Conservation (phyloP, 2,797 vertebrate genomes). For the Anomalospiza imberbis region DNA sequence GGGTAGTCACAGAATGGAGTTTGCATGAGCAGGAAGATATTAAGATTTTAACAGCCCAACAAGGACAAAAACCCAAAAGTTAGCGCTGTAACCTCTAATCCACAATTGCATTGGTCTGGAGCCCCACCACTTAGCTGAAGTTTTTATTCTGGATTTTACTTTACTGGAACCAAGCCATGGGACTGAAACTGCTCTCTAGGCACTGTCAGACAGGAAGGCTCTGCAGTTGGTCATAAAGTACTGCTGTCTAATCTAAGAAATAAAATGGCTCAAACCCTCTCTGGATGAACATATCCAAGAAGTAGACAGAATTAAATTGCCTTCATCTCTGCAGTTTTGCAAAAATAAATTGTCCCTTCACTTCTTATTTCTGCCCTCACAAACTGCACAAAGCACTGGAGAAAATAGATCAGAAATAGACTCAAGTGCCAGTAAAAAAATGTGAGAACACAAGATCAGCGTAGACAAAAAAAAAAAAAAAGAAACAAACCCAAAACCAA, state of each 20-base stretch:
- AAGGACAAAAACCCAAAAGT: fast-evolving
- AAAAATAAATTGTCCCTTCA: background rate
- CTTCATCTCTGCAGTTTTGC: background rate
- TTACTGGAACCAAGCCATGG: background rate
- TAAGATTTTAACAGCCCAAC: background rate
- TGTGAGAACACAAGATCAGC: background rate
- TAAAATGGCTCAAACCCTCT: background rate
- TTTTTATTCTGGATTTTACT: background rate
- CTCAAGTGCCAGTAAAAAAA: background rate
- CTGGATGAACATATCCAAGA: background rate
- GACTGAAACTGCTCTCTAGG: background rate
- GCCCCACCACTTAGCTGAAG: background rate
- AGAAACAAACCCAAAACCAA: fast-evolving
- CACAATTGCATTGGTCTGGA: background rate
- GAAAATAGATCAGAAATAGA: background rate
- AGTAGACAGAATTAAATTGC: background rate
- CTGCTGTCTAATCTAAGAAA: background rate
- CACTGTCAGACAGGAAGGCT: background rate
- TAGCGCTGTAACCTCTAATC: background rate
- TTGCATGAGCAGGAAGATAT: background rate
- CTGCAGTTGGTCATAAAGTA: background rate
- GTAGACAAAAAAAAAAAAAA: background rate
- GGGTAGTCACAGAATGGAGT: background rate
- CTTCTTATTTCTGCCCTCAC: background rate
- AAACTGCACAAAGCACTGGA: background rate